These are phyloP conservation scores for Equus przewalskii DNA, from an alignment of 2,113 vertebrate genomes.

Conservation along the genomic window DNA sequence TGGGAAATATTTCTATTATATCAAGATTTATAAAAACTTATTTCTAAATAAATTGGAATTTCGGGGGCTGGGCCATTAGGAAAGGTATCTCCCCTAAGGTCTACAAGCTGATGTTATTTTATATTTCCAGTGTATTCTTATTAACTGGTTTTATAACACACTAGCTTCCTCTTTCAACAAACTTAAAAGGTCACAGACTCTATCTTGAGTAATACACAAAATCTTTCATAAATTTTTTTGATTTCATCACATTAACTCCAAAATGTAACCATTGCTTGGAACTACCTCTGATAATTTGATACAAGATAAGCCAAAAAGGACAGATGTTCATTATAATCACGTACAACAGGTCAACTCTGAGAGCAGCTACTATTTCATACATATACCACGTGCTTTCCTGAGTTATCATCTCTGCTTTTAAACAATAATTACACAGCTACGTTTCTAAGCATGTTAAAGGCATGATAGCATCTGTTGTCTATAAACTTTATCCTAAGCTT, in stretches of 20 bases:
- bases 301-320: conserved; percentile 62
- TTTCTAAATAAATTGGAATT: conserved; percentile 51
- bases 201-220: conserved; percentile 53
- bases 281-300: conserved; percentile 24
- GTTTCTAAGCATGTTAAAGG: conserved; percentile 18
- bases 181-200: conserved; percentile 55
- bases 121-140: conserved; percentile 41
- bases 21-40: conserved; percentile 37
- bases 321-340: background rate
- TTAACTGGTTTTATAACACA: conserved; percentile 28
- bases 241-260: conserved; percentile 60
- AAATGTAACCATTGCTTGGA: conserved; percentile 67
- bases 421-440: conserved; percentile 53
- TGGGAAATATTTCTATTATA: conserved; percentile 7
- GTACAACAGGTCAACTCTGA: conserved; percentile 35
- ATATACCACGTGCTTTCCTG: conserved; percentile 36
- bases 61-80: background rate
- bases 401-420: conserved; percentile 44
- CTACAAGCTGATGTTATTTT: conserved; percentile 8
- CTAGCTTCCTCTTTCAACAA: conserved; percentile 70
- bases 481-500: conserved; percentile 30
- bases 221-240: conserved; percentile 22
- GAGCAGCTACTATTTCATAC: background rate
- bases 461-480: background rate
- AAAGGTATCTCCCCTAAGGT: background rate